Evolutionary conservation across 2,797 vertebrate species (phyloP).

Genomic region (Poecilia picta): DNA sequence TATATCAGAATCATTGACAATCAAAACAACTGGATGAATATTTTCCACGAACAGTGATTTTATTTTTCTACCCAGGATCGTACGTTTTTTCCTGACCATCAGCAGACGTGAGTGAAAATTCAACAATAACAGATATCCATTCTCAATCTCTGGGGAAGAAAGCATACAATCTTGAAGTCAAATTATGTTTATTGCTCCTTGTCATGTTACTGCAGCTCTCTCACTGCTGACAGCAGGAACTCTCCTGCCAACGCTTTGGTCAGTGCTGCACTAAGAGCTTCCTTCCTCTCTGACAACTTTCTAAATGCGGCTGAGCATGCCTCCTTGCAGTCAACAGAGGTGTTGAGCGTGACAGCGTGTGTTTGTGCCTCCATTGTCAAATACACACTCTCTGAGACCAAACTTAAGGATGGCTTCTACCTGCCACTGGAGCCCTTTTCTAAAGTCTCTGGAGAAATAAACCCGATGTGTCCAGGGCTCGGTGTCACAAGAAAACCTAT

Average conservation of each 20-base stretch:
- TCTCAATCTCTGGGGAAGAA: neutral
- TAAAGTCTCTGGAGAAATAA: neutral
- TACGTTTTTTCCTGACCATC: neutral
- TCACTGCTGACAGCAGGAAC: slow-evolving; percentile 1
- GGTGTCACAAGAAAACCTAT: neutral
- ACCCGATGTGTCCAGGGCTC: neutral
- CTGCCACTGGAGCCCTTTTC: neutral
- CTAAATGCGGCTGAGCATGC: neutral
- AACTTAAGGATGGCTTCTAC: slow-evolving; percentile 1
- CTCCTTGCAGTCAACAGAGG: neutral
- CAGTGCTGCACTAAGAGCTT: neutral
- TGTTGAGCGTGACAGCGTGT: neutral
- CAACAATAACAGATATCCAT: neutral
- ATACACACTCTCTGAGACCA: neutral
- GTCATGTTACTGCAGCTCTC: neutral
- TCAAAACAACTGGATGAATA: neutral
- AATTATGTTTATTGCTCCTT: neutral
- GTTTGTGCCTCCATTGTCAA: neutral
- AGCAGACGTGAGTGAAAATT: neutral
- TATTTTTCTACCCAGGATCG: neutral
- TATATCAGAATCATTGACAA: neutral
- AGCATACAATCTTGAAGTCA: neutral
- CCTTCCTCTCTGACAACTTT: neutral
- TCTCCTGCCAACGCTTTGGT: neutral
- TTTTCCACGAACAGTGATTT: neutral